Base-by-base conservation (phyloP, 2,113 vertebrate genomes). In the Neotoma lepida region DNA sequence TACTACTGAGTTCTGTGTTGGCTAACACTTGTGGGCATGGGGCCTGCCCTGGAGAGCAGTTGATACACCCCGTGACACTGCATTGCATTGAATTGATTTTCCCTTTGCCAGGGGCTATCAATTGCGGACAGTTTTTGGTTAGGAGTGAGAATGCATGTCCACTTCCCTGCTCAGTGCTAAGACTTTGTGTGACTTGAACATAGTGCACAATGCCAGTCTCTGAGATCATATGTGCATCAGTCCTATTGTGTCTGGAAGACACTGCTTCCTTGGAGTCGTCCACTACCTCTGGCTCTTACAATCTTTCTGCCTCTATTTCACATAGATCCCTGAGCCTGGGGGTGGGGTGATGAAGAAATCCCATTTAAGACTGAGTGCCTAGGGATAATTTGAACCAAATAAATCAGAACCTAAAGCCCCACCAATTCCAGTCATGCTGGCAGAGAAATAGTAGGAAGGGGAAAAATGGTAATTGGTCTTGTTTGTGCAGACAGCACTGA, bases 401-500 rank as follows among this genome's bases (percentile, higher is more conserved):
- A 90, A 90, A 84, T 84, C 10, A 33, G 51, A 17, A 85, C 15
- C 1, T 1, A 58, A 58, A 28, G 82, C 33, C 49, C 4, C 18
- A 26, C 54, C 58, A 39, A 90, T 77, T 71, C 35, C 49, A 58
- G 26, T 88, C 76, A 41, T 0, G 1, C 22, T 49, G 73, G 68
- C 30, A 87, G 26, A 20, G 39, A 84, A 93, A 54, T 63, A 39
- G n/a, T 30, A 12, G 61, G 41, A 92, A n/a, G 46, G 1, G 54
- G n/a, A 8, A 51, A 89, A 46, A 91, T 71, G 61, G 78, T 39
- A 84, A 2, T 14, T 28, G 17, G 3, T 2, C 35, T 76, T 88
- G 61, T 77, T 91, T 82, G n/a, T 66, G 73, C 39, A 54, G 81
- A 71, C 39, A 77, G 61, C 58, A 30, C 58, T 88, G 89, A 90